Percentiles rank a stretch among this genome's conserved stretches.
phyloP scores from a whole-genome alignment of 2,888 invertebrate species.

The Allygus modestus region DNA sequence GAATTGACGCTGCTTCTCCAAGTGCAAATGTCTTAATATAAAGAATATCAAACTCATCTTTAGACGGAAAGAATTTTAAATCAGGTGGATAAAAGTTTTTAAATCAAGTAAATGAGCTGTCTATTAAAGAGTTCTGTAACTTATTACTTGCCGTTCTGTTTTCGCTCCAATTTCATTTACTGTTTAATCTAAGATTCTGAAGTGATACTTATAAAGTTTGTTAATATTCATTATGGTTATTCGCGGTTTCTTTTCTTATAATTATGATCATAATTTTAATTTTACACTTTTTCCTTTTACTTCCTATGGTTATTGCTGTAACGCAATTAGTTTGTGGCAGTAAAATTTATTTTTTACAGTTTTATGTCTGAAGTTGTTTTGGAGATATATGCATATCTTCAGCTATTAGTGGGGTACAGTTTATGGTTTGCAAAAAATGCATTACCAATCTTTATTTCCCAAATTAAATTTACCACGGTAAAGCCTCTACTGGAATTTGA shows the following conservation, averaged over 20 bases:
- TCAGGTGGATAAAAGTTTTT: constrained; percentile 42
- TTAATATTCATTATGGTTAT: neutral
- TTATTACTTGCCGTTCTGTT: constrained; percentile 32
- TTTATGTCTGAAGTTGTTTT: too few species aligned
- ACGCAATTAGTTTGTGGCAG: too few species aligned
- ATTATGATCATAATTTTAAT: neutral
- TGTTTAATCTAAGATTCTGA: constrained; percentile 34
- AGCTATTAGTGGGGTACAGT: too few species aligned
- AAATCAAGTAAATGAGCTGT: constrained; percentile 46
- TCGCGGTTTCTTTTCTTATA: neutral
- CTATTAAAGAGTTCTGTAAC: constrained; percentile 37
- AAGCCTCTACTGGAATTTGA: too few species aligned
- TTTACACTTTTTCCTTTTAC: neutral
- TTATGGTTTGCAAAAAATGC: too few species aligned
- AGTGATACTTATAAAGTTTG: constrained; percentile 4
- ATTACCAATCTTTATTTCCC: too few species aligned
- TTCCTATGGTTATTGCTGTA: too few species aligned
- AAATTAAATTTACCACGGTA: too few species aligned
- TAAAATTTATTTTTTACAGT: too few species aligned
- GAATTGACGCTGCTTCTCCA: too few species aligned
- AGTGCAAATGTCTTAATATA: too few species aligned
- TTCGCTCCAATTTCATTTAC: constrained; percentile 14
- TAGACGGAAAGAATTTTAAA: neutral
- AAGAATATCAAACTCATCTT: neutral
- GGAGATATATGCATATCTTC: too few species aligned